These are phyloP conservation scores for Hozukius guyotensis DNA, from an alignment of 2,797 vertebrate species.

Conservation along the genomic window DNA sequence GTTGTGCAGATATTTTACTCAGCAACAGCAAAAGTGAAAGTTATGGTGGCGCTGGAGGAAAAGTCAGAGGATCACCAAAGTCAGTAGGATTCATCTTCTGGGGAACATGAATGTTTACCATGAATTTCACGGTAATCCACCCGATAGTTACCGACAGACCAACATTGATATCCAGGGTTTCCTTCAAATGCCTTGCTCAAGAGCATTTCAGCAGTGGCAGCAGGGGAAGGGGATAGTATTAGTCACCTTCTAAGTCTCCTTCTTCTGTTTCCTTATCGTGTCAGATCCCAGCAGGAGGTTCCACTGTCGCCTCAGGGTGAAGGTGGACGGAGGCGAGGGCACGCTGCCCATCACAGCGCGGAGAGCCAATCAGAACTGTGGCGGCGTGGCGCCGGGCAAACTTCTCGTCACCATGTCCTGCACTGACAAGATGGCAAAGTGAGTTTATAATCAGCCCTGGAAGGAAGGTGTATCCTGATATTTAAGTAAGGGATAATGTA, in stretches of 20 bases:
- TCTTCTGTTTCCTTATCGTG: neutral
- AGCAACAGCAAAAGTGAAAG: neutral
- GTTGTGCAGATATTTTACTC: neutral
- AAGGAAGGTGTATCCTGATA: neutral
- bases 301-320: slow-evolving; percentile 87
- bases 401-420: slow-evolving; percentile 91
- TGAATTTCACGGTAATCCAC: no score
- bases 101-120: neutral
- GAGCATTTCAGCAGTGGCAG: neutral
- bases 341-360: slow-evolving; percentile 85
- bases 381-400: slow-evolving; percentile 75
- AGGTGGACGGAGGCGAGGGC: slow-evolving; percentile 92
- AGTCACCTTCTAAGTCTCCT: neutral
- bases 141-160: neutral
- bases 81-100: neutral
- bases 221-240: neutral
- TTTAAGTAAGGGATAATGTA: no score
- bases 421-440: slow-evolving; percentile 95
- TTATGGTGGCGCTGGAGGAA: neutral
- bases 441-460: slow-evolving; percentile 25
- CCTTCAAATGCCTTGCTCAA: neutral
- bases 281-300: slow-evolving; percentile 87
- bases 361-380: slow-evolving; percentile 78
- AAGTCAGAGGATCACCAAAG: neutral
- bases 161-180: neutral